Evolutionary conservation across 2,113 vertebrate genomes (phyloP), one percentile per base, ranked within the genome.

Genomic region (Chloroceryle aenea): DNA sequence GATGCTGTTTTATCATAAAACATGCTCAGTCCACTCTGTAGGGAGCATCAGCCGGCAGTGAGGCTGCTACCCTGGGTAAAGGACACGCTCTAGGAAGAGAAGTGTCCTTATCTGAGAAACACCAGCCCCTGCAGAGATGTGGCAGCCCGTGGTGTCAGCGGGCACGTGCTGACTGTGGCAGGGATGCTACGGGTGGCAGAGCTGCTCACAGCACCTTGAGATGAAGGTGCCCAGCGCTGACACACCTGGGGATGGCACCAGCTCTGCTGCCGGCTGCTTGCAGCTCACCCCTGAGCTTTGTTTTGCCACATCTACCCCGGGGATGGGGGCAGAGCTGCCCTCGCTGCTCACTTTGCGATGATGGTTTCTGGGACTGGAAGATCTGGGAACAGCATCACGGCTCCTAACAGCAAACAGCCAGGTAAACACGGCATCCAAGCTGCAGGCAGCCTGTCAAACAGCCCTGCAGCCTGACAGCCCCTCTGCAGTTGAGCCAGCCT

Each of bases 141-240:
- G 48, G 50, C 30, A 32, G 48, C 4, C 21, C 1, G 1, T 17
- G 62, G 38, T 13, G 11, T 10, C 3, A 2, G 13, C 4, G 1
- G 72, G 14, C 21, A 59, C 3, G 2, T 6, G 63, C 14, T 43
- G 7, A 9, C 7, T 22, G 2, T 3, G 8, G 14, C 9, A 26
- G 38, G 67, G 59, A 21, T 59, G 62, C 25, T 43, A 12, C n/a
- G 12, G 81, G 64, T 74, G 38, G 45, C 67, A 16, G 67, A 36
- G 59, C 59, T 32, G 50, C 50, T 43, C 21, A 2, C 36, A 50
- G 61, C 18, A 23, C 42, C 43, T 1, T 4, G 36, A 30, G 43
- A 14, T 2, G 26, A 64, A 66, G 76, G 36, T 8, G 32, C 61
- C 43, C 67, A 9, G 19, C 7, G 29, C 36, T 23, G 43, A 5